Evolutionary conservation across 2,113 vertebrate genomes (phyloP).

Genomic region (Coryphaenoides rupestris): DNA sequence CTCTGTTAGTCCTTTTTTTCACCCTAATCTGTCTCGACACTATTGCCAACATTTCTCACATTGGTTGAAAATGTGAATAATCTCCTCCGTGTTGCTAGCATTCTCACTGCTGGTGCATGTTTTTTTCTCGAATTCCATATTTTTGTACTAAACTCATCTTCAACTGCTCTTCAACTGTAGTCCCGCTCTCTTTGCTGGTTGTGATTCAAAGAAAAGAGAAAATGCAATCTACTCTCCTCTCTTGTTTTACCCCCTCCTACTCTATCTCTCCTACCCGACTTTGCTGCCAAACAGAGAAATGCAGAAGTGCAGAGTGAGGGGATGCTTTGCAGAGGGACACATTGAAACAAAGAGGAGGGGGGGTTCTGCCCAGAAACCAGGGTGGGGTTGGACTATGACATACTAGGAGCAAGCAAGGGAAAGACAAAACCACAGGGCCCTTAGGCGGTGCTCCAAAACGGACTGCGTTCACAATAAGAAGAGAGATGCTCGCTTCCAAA

Average conservation of each 20-base stretch:
- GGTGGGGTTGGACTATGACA: conserved; percentile 23
- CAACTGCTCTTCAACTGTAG: too few relatives aligned
- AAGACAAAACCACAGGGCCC: conserved; percentile 10
- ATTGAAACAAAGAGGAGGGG: background rate
- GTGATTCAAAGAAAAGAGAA: too few relatives aligned
- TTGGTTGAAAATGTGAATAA: too few relatives aligned
- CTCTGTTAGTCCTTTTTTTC: conserved; percentile 1
- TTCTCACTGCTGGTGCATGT: too few relatives aligned
- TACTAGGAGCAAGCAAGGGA: background rate
- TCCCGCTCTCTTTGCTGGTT: too few relatives aligned
- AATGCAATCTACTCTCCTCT: too few relatives aligned
- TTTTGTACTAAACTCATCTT: too few relatives aligned
- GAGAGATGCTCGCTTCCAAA: conserved; percentile 3
- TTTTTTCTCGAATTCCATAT: too few relatives aligned
- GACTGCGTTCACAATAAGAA: conserved; percentile 24
- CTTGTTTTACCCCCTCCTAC: too few relatives aligned
- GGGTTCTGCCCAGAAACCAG: conserved; percentile 9
- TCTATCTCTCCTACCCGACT: too few relatives aligned
- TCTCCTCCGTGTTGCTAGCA: too few relatives aligned
- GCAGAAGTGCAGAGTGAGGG: conserved; percentile 21
- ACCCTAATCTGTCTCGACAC: background rate
- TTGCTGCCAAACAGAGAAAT: conserved; percentile 8
- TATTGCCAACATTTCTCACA: background rate
- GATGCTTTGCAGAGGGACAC: conserved; percentile 13
- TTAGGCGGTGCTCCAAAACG: conserved; percentile 1